These are phyloP conservation scores for Bombus huntii DNA, from an alignment of 1,140 invertebrate genomes.

Conservation along the genomic window DNA sequence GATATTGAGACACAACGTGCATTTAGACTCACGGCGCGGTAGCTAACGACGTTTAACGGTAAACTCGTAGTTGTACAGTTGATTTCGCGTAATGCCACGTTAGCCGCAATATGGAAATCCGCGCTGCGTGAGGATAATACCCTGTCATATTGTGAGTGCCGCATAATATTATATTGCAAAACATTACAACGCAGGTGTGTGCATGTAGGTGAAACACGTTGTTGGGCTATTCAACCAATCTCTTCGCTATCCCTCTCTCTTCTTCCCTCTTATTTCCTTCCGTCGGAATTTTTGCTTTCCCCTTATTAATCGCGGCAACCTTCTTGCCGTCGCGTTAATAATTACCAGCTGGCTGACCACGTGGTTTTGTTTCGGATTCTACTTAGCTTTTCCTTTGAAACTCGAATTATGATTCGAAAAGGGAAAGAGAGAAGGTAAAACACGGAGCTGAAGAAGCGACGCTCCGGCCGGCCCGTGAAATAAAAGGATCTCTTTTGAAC, in stretches of 20 bases:
- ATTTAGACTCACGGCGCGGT: constrained; percentile 54
- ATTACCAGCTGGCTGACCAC: not conserved
- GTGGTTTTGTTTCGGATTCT: not conserved
- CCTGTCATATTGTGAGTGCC: constrained; percentile 75
- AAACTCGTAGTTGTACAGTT: constrained; percentile 73
- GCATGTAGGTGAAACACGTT: constrained; percentile 50
- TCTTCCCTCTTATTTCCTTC: not conserved
- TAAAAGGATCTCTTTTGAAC: constrained; percentile 25
- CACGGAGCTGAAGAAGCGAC: not conserved
- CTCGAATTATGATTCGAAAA: constrained; percentile 9
- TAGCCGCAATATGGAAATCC: constrained; percentile 76
- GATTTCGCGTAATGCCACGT: constrained; percentile 75
- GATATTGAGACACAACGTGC: constrained; percentile 57
- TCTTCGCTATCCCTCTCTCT: not conserved
- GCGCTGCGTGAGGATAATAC: constrained; percentile 79
- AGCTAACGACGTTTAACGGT: constrained; percentile 67
- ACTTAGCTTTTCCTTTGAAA: not conserved
- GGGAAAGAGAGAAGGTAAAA: not conserved
- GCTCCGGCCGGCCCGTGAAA: not conserved
- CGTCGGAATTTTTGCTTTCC: not conserved
- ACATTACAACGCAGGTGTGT: constrained; percentile 63
- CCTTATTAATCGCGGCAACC: not conserved
- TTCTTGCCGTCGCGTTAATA: constrained; percentile 12
- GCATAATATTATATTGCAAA: constrained; percentile 77
- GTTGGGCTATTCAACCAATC: constrained; percentile 63